Evolutionary conservation across 2,888 invertebrate genomes (phyloP), one percentile per base, ranked within the genome.

Genomic region (Dasysyrphus albostriatus): DNA sequence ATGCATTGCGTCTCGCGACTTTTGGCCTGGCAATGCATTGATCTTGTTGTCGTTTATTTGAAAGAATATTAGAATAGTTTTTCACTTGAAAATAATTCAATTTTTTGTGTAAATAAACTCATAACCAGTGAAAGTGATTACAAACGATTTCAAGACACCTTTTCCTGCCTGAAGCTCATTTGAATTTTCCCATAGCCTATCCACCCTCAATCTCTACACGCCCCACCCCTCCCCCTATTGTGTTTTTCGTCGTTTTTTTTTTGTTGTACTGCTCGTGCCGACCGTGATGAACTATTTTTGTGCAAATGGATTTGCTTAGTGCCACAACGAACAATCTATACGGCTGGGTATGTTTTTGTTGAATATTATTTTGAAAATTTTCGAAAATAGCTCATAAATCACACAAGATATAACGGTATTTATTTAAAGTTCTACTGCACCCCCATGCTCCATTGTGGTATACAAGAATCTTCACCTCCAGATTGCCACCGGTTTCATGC

Each of bases 291-390:
- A 87, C 83, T 87, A 87, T 87, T 87, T 87, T 78, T 88, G 83
- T 83, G 88, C 61, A 84, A 88, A 88, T 88, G 88, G 87, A 88
- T 83, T 72, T 88, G 74, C 65, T 88, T 78, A 88, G 77, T 87
- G 77, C 87, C 73, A 88, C 88, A 74, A 87, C 88, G 69, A 88
- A 87, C 78, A 83, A 88, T 87, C 80, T 88, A 49, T 88, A 88
- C 42, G 87, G 87, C 65, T 88, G 88, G 88, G 88, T 88, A 88
- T 80, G 88, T 83, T 72, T 78, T 65, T 58, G 16, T 67, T 77
- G 54, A 47, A 32, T 56, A 56, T 65, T 67, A n/a, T 59, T 47
- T 44, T 49, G 5, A 7, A 2, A 58, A 73, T 84, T 58, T 67
- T 81, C 54, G 42, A 84, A 84, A 84, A 84, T 80, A 79, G 70